Conservation (phyloP, 2,113 vertebrate genomes). For the Mobula birostris region DNA sequence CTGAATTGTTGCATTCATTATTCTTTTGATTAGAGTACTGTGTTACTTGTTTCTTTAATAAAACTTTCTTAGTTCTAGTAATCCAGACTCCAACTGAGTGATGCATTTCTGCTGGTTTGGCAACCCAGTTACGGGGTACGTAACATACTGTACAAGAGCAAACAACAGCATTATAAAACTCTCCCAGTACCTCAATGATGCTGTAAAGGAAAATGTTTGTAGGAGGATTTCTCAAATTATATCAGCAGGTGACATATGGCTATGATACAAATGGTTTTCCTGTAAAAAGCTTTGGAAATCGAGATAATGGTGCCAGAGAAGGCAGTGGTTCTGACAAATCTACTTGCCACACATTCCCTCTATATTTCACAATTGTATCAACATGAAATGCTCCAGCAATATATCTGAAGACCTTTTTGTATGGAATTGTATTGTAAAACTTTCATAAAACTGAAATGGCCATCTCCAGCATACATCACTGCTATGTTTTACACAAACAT, state of each 20-base stretch:
- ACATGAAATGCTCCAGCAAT: neutral
- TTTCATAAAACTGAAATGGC: neutral
- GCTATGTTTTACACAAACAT: neutral
- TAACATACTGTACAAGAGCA: neutral
- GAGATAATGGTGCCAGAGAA: neutral
- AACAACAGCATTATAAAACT: neutral
- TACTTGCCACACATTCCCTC: neutral
- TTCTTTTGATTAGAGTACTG: no score
- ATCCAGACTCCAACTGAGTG: no score
- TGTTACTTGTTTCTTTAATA: no score
- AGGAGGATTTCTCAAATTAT: neutral
- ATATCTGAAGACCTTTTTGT: neutral
- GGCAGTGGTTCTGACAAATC: neutral
- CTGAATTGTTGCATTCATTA: no score
- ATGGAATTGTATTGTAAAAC: neutral
- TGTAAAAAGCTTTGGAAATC: neutral
- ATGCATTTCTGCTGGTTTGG: no score
- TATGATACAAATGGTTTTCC: neutral
- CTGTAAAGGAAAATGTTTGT: neutral
- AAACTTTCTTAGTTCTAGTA: no score
- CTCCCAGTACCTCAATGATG: neutral
- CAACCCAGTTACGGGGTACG: no score
- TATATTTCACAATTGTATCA: neutral
- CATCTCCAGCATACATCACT: no score
- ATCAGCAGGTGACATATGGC: no score